A percentile compares a stretch with the other conserved stretches of the same genome.
phyloP scores from a whole-genome alignment of 1,140 invertebrate species.

The Drosophila saltans region DNA sequence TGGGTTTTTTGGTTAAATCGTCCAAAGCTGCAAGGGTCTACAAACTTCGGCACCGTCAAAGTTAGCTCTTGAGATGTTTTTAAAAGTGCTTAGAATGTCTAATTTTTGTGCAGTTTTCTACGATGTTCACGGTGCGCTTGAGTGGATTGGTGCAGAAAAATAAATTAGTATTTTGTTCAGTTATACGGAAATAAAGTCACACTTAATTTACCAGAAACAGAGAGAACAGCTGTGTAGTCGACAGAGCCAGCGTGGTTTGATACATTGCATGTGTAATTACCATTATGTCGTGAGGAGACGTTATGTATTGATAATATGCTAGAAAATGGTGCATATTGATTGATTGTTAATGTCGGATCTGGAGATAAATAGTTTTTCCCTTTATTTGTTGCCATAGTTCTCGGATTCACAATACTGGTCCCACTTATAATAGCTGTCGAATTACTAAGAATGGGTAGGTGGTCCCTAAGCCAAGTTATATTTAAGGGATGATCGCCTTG shows the following conservation, averaged over 20 bases:
- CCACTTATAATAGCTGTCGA: conserved; percentile 6
- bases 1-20: too few relatives aligned
- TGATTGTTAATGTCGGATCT: conserved; percentile 69
- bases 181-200: conserved; percentile 43
- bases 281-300: conserved; percentile 86
- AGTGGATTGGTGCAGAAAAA: conserved; percentile 44
- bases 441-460: conserved; percentile 70
- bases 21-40: too few relatives aligned
- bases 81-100: background rate
- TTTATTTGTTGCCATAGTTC: conserved; percentile 14
- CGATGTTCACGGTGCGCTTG: conserved; percentile 44
- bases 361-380: conserved; percentile 45
- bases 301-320: conserved; percentile 86
- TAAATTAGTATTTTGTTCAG: conserved; percentile 23
- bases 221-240: conserved; percentile 86
- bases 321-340: conserved; percentile 84
- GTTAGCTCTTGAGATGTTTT: too few relatives aligned
- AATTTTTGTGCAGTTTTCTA: conserved; percentile 46
- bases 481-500: conserved; percentile 90
- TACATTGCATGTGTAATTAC: conserved; percentile 88
- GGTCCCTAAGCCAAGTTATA: conserved; percentile 88
- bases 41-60: too few relatives aligned
- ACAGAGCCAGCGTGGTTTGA: conserved; percentile 86
- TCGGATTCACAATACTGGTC: conserved; percentile 14
- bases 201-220: conserved; percentile 86